These are phyloP conservation scores for Meriones unguiculatus DNA, from an alignment of 2,113 vertebrate species.

Conservation along the genomic window DNA sequence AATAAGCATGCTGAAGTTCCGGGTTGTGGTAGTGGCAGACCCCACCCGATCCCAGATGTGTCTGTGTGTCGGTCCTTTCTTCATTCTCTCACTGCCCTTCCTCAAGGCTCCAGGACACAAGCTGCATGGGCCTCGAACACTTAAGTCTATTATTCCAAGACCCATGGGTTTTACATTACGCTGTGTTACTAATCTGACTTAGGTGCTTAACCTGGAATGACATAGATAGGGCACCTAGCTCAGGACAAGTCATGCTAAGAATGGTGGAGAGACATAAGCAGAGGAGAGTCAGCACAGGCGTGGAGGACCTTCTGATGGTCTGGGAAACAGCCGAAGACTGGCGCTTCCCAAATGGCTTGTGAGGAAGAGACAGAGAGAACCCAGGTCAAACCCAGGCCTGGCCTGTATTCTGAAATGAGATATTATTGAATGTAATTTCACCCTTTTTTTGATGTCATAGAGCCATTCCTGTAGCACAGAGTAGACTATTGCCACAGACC, in stretches of 20 bases:
- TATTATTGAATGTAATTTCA: background rate
- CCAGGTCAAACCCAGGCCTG: background rate
- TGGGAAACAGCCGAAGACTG: background rate
- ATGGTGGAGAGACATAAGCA: background rate
- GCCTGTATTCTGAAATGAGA: constrained; percentile 44
- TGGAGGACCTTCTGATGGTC: background rate
- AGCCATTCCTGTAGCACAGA: background rate
- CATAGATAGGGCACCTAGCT: background rate
- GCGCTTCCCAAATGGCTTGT: background rate
- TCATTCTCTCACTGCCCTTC: background rate
- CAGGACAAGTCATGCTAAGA: background rate
- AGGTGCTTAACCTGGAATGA: background rate
- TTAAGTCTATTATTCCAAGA: background rate
- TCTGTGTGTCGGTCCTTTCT: background rate
- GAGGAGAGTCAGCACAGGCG: background rate
- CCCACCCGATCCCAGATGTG: background rate
- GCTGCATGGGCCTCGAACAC: background rate
- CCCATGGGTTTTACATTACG: background rate
- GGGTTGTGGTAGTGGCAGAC: background rate
- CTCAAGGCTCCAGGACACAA: background rate
- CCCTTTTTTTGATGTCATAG: background rate
- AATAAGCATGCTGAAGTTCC: background rate
- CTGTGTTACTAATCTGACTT: background rate
- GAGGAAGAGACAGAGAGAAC: background rate
- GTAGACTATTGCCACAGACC: background rate